Evolutionary conservation across 1,140 invertebrate genomes (phyloP).

Genomic region (Papilio aristodemus): DNA sequence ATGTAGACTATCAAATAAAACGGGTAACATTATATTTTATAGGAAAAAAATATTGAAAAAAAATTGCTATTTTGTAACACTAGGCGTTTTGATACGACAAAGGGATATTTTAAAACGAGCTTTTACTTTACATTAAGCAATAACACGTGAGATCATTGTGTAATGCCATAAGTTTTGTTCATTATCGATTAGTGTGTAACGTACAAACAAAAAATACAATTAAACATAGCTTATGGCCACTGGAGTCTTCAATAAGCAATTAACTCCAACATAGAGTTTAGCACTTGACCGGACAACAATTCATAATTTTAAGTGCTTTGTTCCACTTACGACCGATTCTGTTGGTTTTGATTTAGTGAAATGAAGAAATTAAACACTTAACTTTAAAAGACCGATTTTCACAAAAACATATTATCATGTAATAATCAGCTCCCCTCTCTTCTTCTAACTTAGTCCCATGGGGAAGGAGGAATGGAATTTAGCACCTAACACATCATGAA

Average conservation of each 20-base stretch:
- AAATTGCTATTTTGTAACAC: not conserved
- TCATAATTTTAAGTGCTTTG: constrained; percentile 56
- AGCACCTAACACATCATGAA: too few species aligned
- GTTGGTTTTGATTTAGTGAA: not conserved
- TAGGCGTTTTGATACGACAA: not conserved
- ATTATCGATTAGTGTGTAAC: constrained; percentile 21
- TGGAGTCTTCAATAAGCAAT: constrained; percentile 45
- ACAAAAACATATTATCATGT: too few species aligned
- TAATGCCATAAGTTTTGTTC: constrained; percentile 1
- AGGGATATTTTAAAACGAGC: too few species aligned
- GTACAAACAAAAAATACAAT: constrained; percentile 42
- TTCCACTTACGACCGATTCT: not conserved
- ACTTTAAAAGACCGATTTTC: too few species aligned
- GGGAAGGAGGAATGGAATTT: too few species aligned
- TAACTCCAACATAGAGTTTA: constrained; percentile 52
- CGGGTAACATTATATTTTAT: not conserved
- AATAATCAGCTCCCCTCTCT: too few species aligned
- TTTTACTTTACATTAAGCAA: not conserved
- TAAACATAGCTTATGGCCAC: constrained; percentile 48
- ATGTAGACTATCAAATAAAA: not conserved
- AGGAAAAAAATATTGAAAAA: not conserved
- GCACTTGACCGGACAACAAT: constrained; percentile 66
- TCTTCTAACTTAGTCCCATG: too few species aligned
- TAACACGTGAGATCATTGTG: not conserved
- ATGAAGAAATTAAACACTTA: not conserved